A percentile compares a stretch with the other conserved stretches of the same genome.
phyloP scores from a whole-genome alignment of 1,140 invertebrate species.

The Eubasilissa regina region DNA sequence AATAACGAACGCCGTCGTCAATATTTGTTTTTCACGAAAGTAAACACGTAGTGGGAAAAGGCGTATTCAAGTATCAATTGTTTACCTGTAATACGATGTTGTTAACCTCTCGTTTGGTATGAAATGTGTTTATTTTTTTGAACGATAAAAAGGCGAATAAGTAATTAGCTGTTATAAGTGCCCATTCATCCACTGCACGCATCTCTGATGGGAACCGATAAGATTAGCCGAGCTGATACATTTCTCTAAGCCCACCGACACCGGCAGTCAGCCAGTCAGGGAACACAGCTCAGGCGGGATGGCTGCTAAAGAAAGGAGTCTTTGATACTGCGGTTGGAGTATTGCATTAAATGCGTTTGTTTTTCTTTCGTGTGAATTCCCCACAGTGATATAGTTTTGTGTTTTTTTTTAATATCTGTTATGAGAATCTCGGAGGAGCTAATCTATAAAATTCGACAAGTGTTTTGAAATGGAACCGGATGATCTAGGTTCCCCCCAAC shows the following conservation, averaged over 20 bases:
- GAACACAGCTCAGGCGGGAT: constrained; percentile 24
- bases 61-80: constrained; percentile 23
- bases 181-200: constrained; percentile 46
- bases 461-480: constrained; percentile 21
- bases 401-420: neutral
- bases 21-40: constrained; percentile 1
- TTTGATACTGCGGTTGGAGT: constrained; percentile 7
- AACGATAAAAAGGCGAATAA: constrained; percentile 33
- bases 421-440: constrained; percentile 32
- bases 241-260: neutral
- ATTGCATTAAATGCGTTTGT: neutral
- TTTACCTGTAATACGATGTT: neutral
- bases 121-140: neutral
- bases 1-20: neutral
- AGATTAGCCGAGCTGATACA: constrained; percentile 44
- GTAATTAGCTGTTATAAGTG: constrained; percentile 23
- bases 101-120: constrained; percentile 7
- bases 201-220: constrained; percentile 43
- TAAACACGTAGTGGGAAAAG: constrained; percentile 12
- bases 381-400: constrained; percentile 16
- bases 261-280: constrained; percentile 33
- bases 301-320: constrained; percentile 49
- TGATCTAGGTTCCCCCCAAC: neutral
- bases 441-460: constrained; percentile 13
- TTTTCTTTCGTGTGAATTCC: constrained; percentile 15